Evolutionary conservation across 1,140 invertebrate species (phyloP).

Genomic region (Listronotus bonariensis): DNA sequence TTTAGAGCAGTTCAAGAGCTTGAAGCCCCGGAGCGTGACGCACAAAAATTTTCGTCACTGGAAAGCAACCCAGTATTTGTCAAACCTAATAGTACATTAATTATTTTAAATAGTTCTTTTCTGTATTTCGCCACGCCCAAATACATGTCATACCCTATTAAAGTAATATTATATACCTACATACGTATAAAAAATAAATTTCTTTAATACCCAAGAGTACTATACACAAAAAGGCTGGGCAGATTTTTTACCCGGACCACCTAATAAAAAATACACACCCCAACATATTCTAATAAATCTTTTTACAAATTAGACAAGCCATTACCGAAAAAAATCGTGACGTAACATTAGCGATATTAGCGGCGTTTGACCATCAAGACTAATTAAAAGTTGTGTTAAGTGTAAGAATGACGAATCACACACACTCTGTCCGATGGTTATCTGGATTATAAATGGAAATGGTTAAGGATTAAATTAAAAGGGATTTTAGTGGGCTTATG

Average conservation of each 20-base stretch:
- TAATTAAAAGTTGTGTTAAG: conserved; percentile 31
- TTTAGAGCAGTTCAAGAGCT: no score
- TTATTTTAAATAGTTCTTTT: no score
- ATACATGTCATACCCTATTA: no score
- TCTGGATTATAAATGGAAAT: conserved; percentile 26
- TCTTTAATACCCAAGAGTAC: not conserved
- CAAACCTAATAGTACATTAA: no score
- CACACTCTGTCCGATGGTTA: conserved; percentile 27
- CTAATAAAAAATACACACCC: conserved; percentile 14
- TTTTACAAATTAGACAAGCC: conserved; percentile 31
- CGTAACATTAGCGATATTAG: conserved; percentile 18
- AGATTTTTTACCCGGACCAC: conserved; percentile 2
- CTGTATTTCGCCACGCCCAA: no score
- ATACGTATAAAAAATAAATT: conserved; percentile 4
- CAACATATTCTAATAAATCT: conserved; percentile 27
- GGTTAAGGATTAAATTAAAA: conserved; percentile 31
- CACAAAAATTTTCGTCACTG: no score
- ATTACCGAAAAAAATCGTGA: conserved; percentile 34
- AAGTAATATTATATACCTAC: no score
- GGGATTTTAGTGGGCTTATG: no score
- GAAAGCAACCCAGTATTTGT: no score
- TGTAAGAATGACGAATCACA: conserved; percentile 34
- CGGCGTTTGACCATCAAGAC: conserved; percentile 22
- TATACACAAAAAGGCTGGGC: conserved; percentile 8
- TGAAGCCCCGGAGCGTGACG: no score